Conservation (phyloP, 35 echinoderm and acorn worm genomes). For the Ophioderma brevispina region DNA sequence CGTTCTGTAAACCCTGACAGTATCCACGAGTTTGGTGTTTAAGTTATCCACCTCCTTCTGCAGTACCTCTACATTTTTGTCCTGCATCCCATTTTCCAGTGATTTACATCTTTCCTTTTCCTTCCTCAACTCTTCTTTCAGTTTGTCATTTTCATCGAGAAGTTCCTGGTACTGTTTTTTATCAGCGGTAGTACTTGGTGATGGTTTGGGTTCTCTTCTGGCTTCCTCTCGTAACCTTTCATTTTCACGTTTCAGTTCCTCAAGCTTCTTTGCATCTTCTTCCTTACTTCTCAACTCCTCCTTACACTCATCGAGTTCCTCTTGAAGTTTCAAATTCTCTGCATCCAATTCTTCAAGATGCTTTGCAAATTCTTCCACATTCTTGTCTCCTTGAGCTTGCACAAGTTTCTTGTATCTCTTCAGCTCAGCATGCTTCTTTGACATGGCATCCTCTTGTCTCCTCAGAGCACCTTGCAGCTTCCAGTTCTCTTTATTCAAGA, state of each 20-base stretch:
- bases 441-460: constrained; percentile 28
- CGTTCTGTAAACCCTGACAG: constrained; percentile 74
- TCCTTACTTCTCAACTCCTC: constrained; percentile 19
- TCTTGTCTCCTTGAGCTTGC: constrained; percentile 9
- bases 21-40: constrained; percentile 51
- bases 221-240: constrained; percentile 37
- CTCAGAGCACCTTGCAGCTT: constrained; percentile 40
- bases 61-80: constrained; percentile 28
- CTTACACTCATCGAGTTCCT: constrained; percentile 43
- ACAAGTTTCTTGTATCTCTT: constrained; percentile 11
- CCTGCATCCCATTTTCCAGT: neutral
- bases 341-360: constrained; percentile 28
- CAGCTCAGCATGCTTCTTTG: constrained; percentile 4
- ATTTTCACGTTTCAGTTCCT: constrained; percentile 57
- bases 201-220: neutral
- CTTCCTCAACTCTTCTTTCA: constrained; percentile 56
- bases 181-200: neutral
- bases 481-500: constrained; percentile 56
- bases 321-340: constrained; percentile 59
- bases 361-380: neutral
- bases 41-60: constrained; percentile 47
- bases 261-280: constrained; percentile 25
- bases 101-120: neutral
- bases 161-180: constrained; percentile 61
- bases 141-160: constrained; percentile 64